phyloP scores from a whole-genome alignment of 2,888 invertebrate species.

The Galerucella pusilla region DNA sequence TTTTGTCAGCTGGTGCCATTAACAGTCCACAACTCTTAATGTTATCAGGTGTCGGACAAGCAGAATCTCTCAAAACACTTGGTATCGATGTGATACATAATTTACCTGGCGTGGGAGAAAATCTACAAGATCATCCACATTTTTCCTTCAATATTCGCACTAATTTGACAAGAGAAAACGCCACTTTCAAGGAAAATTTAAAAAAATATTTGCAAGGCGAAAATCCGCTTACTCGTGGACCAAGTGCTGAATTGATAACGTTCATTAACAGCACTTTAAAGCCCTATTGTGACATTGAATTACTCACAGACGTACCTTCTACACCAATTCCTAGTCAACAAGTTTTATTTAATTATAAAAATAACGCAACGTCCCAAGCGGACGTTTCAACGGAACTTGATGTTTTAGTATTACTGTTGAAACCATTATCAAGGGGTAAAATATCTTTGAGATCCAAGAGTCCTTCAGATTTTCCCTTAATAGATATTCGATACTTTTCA shows the following conservation, averaged over 20 bases:
- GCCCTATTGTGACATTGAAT: background rate
- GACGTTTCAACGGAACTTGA: slow-evolving; percentile 38
- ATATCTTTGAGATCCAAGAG: slow-evolving; percentile 52
- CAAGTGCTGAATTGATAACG: background rate
- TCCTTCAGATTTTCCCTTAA: slow-evolving; percentile 55
- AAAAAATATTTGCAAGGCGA: slow-evolving; percentile 16
- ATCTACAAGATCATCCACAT: slow-evolving; percentile 78
- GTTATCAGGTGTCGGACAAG: slow-evolving; percentile 42
- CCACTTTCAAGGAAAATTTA: slow-evolving; percentile 23
- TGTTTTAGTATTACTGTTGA: slow-evolving; percentile 47
- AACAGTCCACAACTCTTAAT: slow-evolving; percentile 38
- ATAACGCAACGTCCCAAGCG: background rate
- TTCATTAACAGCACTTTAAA: background rate
- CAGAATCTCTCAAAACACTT: slow-evolving; percentile 17
- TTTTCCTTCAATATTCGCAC: slow-evolving; percentile 28
- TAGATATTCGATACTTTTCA: slow-evolving; percentile 51
- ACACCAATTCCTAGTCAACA: background rate
- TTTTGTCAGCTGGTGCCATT: slow-evolving; percentile 67
- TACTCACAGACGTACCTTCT: background rate
- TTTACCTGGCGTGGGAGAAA: slow-evolving; percentile 78
- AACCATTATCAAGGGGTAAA: slow-evolving; percentile 53
- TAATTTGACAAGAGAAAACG: slow-evolving; percentile 15
- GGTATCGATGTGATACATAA: slow-evolving; percentile 74
- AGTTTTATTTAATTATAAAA: background rate
- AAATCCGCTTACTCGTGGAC: slow-evolving; percentile 16